phyloP scores from a whole-genome alignment of 2,797 vertebrate species.

The Pampus argenteus region DNA sequence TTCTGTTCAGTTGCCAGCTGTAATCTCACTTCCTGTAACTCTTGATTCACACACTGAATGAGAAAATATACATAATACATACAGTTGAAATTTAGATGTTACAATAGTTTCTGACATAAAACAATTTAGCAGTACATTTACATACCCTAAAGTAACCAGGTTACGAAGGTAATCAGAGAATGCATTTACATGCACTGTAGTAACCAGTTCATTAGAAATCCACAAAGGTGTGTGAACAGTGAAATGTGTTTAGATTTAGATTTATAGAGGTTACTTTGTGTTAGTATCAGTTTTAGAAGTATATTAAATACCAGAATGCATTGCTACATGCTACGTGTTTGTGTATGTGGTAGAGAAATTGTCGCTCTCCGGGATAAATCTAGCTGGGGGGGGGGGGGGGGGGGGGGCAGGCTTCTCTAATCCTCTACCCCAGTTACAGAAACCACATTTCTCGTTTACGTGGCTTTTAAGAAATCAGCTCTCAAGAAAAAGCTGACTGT shows the following conservation, averaged over 20 bases:
- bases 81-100: background rate
- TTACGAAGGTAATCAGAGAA: background rate
- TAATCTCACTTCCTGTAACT: conserved; percentile 80
- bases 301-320: background rate
- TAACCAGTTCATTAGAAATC: background rate
- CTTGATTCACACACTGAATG: conserved; percentile 82
- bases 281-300: background rate
- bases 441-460: background rate
- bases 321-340: background rate
- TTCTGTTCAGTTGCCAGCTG: conserved; percentile 81
- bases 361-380: too few relatives aligned
- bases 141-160: background rate
- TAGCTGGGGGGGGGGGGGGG: too few relatives aligned
- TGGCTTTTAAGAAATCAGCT: background rate
- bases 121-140: background rate
- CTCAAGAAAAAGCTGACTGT: background rate
- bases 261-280: background rate
- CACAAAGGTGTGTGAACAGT: background rate
- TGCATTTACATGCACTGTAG: background rate
- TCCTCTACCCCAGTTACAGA: background rate
- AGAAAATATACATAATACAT: background rate
- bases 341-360: too few relatives aligned
- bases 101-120: background rate
- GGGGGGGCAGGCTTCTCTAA: background rate
- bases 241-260: background rate